Evolutionary conservation across 2,113 vertebrate genomes (phyloP).

Genomic region (Hippotragus niger): DNA sequence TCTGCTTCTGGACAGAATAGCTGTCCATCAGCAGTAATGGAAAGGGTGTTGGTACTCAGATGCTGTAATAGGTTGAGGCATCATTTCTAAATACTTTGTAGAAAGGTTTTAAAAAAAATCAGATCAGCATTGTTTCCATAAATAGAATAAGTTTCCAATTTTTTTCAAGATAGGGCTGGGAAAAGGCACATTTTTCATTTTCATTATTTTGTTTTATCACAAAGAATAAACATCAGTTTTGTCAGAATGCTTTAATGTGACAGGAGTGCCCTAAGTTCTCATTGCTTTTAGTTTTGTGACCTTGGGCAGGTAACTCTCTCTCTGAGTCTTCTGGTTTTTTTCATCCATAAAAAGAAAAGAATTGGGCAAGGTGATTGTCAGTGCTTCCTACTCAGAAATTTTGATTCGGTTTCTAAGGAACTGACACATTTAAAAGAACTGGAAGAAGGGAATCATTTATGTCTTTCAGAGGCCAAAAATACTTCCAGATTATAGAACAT

Average conservation of each 20-base stretch:
- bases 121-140: not conserved
- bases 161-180: not conserved
- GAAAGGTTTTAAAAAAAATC: not conserved
- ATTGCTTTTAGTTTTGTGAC: not conserved
- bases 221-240: not conserved
- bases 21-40: not conserved
- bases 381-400: constrained; percentile 12
- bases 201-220: constrained; percentile 9
- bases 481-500: constrained; percentile 28
- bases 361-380: not conserved
- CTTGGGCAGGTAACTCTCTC: not conserved
- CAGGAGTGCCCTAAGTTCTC: not conserved
- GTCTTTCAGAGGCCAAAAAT: constrained; percentile 54
- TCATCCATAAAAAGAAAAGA: not conserved
- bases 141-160: not conserved
- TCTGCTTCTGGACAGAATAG: not conserved
- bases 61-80: not conserved
- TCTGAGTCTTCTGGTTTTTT: not conserved
- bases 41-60: not conserved
- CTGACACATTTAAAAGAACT: constrained; percentile 18
- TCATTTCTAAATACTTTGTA: not conserved
- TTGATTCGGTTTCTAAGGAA: not conserved
- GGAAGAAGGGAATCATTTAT: constrained; percentile 43
- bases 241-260: not conserved
- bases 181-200: not conserved